Conservation (phyloP, 2,888 invertebrate species). For the Caradrina kadenii region DNA sequence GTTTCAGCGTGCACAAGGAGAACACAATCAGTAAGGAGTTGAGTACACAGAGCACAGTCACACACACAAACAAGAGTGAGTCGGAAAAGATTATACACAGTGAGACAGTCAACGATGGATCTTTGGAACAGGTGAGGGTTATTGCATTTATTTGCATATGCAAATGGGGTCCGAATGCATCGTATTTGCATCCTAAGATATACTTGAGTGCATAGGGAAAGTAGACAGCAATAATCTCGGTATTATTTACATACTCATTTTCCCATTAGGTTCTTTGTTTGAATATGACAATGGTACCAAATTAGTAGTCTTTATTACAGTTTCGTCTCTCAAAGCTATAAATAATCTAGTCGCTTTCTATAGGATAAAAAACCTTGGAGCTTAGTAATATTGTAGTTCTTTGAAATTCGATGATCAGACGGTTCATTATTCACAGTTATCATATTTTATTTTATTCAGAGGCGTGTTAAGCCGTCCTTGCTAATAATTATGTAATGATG, state of each 20-base stretch:
- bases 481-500: conserved; percentile 3
- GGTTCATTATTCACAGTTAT: no score
- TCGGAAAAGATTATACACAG: conserved; percentile 82
- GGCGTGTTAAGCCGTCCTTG: conserved; percentile 9
- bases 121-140: conserved; percentile 79
- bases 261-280: neutral
- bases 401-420: no score
- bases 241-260: conserved; percentile 22
- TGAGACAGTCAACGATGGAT: conserved; percentile 78
- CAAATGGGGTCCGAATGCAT: conserved; percentile 4
- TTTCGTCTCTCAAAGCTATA: neutral
- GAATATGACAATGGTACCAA: neutral
- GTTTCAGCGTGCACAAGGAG: conserved; percentile 86
- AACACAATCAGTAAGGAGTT: conserved; percentile 82
- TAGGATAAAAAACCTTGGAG: neutral
- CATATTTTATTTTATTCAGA: conserved; percentile 1
- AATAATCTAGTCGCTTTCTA: neutral
- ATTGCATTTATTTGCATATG: conserved; percentile 27
- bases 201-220: conserved; percentile 11
- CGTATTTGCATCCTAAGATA: conserved; percentile 23
- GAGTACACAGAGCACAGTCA: conserved; percentile 81
- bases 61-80: conserved; percentile 84
- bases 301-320: neutral
- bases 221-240: neutral
- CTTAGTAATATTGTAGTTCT: neutral